Percentiles rank a stretch among this genome's conserved stretches.
Evolutionary conservation across 2,113 vertebrate species (phyloP).

Genomic region (crab-eating macaque (Macaca fascicularis)): T2T-MFA8v1.1 NC_088376.1:130450001-130450500

Average conservation of each 20-base stretch:
- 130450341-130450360: neutral
- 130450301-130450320: no score
- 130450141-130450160: neutral
- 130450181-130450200: neutral
- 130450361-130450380: neutral
- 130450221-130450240: neutral
- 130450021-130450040: neutral
- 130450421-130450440: neutral
- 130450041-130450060: accelerated
- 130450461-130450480: neutral
- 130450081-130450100: neutral
- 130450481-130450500: neutral
- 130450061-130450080: neutral
- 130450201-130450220: neutral
- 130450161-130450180: neutral
- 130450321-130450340: no score
- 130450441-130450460: neutral
- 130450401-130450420: no score
- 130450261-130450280: neutral
- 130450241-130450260: neutral
- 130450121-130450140: neutral
- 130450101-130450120: neutral
- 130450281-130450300: neutral
- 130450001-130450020: neutral
- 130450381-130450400: no score